These are phyloP conservation scores for Mantis religiosa DNA, from an alignment of 2,888 invertebrate genomes.

Conservation along the genomic window DNA sequence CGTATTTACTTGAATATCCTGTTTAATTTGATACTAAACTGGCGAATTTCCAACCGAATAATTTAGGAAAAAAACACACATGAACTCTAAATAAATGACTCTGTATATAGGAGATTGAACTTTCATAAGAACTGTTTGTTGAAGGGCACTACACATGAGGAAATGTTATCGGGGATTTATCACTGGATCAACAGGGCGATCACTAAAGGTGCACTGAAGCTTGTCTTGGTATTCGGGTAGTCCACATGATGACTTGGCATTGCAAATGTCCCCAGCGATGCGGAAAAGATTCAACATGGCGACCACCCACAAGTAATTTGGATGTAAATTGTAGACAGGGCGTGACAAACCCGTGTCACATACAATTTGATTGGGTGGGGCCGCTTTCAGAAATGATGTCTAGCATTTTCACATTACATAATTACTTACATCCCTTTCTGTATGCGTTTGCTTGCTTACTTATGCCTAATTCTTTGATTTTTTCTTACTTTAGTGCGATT, in stretches of 20 bases:
- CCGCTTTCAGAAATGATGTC: not conserved
- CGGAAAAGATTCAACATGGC: not conserved
- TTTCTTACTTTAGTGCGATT: too few relatives aligned
- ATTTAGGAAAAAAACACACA: too few relatives aligned
- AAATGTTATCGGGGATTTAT: not conserved
- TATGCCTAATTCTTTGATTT: not conserved
- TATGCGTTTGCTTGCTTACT: not conserved
- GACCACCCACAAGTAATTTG: not conserved
- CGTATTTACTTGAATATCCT: too few relatives aligned
- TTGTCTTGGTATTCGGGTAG: not conserved
- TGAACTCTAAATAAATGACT: too few relatives aligned
- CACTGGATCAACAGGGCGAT: too few relatives aligned
- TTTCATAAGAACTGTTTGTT: too few relatives aligned
- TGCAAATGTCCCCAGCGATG: not conserved
- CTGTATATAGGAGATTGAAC: too few relatives aligned
- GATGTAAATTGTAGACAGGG: not conserved
- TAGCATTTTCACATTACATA: not conserved
- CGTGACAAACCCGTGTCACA: not conserved
- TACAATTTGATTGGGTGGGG: not conserved
- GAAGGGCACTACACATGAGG: too few relatives aligned
- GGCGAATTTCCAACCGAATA: too few relatives aligned
- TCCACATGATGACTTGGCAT: not conserved
- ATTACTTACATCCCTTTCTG: not conserved
- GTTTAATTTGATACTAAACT: too few relatives aligned
- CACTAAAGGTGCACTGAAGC: not conserved